These are phyloP conservation scores for Aphelinus atriplicis DNA, from an alignment of 1,140 invertebrate species.

Conservation along the genomic window DNA sequence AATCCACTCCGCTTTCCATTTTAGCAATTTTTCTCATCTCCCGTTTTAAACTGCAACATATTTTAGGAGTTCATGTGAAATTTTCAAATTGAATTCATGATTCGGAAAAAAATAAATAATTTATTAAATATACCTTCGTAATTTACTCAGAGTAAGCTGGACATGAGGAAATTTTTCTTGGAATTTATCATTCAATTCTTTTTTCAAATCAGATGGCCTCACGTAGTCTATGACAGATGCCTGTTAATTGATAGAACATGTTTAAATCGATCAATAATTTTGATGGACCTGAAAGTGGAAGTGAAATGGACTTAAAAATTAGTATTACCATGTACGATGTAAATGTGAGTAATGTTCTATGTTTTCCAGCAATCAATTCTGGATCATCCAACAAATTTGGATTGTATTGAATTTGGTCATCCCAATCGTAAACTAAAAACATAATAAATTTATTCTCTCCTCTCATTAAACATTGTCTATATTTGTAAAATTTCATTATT, in stretches of 20 bases:
- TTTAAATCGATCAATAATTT: background rate
- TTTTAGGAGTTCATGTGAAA: conserved; percentile 11
- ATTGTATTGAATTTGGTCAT: conserved; percentile 75
- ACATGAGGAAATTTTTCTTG: conserved; percentile 94
- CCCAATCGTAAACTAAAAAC: conserved; percentile 63
- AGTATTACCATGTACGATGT: conserved; percentile 86
- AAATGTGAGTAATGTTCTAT: conserved; percentile 93
- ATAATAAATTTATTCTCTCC: too few relatives aligned
- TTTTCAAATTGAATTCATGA: conserved; percentile 19
- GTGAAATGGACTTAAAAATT: conserved; percentile 13
- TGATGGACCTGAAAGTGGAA: background rate
- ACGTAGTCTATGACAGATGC: conserved; percentile 97
- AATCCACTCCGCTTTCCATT: conserved; percentile 84
- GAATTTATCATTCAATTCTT: conserved; percentile 98
- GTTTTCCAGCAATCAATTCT: conserved; percentile 93
- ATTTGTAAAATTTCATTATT: too few relatives aligned
- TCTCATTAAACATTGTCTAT: too few relatives aligned
- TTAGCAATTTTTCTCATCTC: conserved; percentile 96
- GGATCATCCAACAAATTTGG: conserved; percentile 94
- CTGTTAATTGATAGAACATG: conserved; percentile 55
- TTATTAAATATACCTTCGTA: conserved; percentile 80
- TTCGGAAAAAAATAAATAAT: conserved; percentile 11
- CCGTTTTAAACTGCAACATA: conserved; percentile 81
- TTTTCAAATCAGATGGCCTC: conserved; percentile 94
- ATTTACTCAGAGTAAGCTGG: conserved; percentile 95